Base-by-base conservation (phyloP, 2,113 vertebrate species). In the Tupaia tana region DNA sequence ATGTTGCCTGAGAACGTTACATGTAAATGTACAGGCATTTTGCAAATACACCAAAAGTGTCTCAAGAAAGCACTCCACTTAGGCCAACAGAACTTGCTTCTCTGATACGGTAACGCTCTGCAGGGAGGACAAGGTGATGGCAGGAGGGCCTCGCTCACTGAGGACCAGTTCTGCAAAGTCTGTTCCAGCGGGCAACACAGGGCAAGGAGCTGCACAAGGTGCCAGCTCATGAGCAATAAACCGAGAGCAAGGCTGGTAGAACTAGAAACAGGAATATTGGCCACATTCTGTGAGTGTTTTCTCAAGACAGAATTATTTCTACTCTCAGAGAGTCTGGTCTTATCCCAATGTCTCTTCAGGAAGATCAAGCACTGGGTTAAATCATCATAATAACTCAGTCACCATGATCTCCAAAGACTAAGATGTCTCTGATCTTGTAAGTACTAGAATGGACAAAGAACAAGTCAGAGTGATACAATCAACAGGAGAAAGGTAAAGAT, bases 401-500 rank as follows among this genome's bases (percentile, higher is more conserved):
- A 61, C 34, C 3, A 10, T 25, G 7, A 56, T 71, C 84, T 43
- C 24, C 52, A 25, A 27, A 85, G 19, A 59, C 9, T 43, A 43
- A 88, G 3, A 20, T 27, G 4, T 59, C 4, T 82, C 22, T 89
- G 64, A 66, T 82, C 9, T 34, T 56, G 7, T 5, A 73, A 31
- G 52, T 58, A 81, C 7, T 7, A 56, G 2, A 31, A 31, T 31
- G 12, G 66, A 80, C 18, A 71, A 63, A 70, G 19, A 2, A 75
- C 31, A 83, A 14, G 6, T 43, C 6, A 71, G 6, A 56, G 9
- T 2, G 66, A 77, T 77, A 11, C 71, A 58, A 78, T 14, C 63
- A 69, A 79, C 25, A 84, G 20, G n/a, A 19, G 19, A 96, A 93
- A 90, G 22, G 6, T 81, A 83, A 79, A 69, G 10, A 88, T 31